Evolutionary conservation across 2,797 vertebrate species (phyloP).

Genomic region (Craterocephalus amniculus): DNA sequence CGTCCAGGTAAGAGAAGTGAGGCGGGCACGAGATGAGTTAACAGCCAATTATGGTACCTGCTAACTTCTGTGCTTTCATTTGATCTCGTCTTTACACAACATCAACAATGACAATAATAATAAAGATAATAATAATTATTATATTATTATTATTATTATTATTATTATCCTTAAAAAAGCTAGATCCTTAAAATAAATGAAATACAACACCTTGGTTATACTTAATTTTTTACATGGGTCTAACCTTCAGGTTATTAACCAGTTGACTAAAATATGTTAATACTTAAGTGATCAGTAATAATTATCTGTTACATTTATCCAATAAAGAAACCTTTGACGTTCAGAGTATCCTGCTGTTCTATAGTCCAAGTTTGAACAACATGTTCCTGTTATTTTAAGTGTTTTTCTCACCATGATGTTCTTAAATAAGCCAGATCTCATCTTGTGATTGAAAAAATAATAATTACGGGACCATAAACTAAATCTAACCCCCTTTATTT

Average conservation of each 20-base stretch:
- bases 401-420: background rate
- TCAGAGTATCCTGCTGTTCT: background rate
- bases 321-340: background rate
- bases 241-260: too few species aligned
- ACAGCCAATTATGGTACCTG: background rate
- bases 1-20: slow-evolving; percentile 85
- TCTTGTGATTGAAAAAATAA: background rate
- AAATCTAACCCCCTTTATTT: background rate
- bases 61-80: background rate
- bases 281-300: background rate
- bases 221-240: too few species aligned
- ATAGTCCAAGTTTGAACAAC: background rate
- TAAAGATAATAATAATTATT: background rate
- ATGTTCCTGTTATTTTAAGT: background rate
- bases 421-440: background rate
- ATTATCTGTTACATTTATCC: background rate
- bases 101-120: too few species aligned
- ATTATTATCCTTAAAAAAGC: too few species aligned
- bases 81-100: too few species aligned
- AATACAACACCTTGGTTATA: too few species aligned
- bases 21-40: slow-evolving; percentile 17
- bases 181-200: too few species aligned
- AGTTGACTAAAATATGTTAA: background rate
- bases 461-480: background rate
- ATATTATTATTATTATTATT: too few species aligned